Base-by-base conservation (phyloP, 2,888 invertebrate species). In the Netelia melanura region DNA sequence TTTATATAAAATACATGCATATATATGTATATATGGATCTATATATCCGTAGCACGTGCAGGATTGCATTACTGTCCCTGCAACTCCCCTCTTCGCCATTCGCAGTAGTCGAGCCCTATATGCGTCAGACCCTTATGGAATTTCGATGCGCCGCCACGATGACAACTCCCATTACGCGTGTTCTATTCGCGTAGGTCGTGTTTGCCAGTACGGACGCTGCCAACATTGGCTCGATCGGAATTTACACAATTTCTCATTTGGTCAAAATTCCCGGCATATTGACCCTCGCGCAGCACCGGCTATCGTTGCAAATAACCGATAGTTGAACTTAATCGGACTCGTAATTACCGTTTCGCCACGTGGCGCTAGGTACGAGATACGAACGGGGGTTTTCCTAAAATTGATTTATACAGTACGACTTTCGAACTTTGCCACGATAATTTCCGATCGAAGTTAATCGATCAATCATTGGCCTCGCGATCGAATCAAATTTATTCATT, bases 231-330 rank as follows among this genome's bases (percentile, higher is more conserved):
- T 67, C 52, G 58, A 23, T 70, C 14, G 65, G 71, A 82, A 85
- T 85, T 70, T 61, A 56, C 72, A 58, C 64, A 65, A 72, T 77
- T 67, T 70, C 81, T 25, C 30, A 75, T 79, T 79, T 68, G 54
- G 10, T 17, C 25, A 67, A 78, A 78, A 83, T 83, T 74, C 61
- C 44, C 52, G 17, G 23, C 30, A 30, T 58, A 75, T 74, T 62
- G 54, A 17, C 23, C 56, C 21, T 61, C 62, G 9, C 2, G 8
- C 30, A 5, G 0, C 68, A 17, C 17, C 17, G 21, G 23, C 54
- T 48, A n/a, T 44, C 38, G 54, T 56, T 30, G 65, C 44, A 38
- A 70, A 71, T 80, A 65, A 43, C 23, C n/a, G 54, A 72, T 52
- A 48, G 44, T 61, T 68, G 5, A 61, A 21, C 11, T n/a, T 38